Base-by-base conservation (phyloP, 2,797 vertebrate genomes). In the Valencia hispanica region DNA sequence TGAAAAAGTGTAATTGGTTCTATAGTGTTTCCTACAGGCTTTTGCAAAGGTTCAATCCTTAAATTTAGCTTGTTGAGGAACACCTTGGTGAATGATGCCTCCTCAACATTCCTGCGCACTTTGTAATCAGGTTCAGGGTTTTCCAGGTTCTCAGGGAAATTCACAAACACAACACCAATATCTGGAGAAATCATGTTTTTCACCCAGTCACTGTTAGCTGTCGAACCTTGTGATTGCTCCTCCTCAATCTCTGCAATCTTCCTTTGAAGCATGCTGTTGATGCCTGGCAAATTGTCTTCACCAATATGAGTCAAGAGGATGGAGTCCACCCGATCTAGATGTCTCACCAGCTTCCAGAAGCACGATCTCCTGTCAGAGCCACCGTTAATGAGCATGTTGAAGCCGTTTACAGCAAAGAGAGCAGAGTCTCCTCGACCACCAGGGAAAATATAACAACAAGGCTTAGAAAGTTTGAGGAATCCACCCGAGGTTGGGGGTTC, bases 101-200 rank as follows among this genome's bases (percentile, higher is more conserved):
- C 98, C 71, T 98, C 97, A 72, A 97, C 87, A 72, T 96, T 98
- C 81, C 94, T 96, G 73, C 97, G 96, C 79, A 97, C 95, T 92
- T 93, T 96, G 84, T 95, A 93, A 80, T 95, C 96, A 71, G 96
- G 95, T 81, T 97, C 96, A 74, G 96, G 91, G 80, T 91, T 97
- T 77, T 95, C 97, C 85, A 99, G 83, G 68, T 96, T 97, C 90
- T 99, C 97, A 18, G 98, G 98, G 68, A 97, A 92, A 80, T 99
- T 99, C 77, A 98, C 96, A 93, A 99, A 99, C 65, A 98, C 96
- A 77, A 99, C 96, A 14, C 98, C 98, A 70, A 99, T 94, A 88
- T 99, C 98, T 74, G 98, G 98, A 70, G 98, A 99, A 86, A 99
- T 99, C 89, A 98, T 96, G 91, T 99, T 99, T 94, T 99, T 99